Base-by-base conservation (phyloP, 2,888 invertebrate genomes). In the Lycaena phlaeas region DNA sequence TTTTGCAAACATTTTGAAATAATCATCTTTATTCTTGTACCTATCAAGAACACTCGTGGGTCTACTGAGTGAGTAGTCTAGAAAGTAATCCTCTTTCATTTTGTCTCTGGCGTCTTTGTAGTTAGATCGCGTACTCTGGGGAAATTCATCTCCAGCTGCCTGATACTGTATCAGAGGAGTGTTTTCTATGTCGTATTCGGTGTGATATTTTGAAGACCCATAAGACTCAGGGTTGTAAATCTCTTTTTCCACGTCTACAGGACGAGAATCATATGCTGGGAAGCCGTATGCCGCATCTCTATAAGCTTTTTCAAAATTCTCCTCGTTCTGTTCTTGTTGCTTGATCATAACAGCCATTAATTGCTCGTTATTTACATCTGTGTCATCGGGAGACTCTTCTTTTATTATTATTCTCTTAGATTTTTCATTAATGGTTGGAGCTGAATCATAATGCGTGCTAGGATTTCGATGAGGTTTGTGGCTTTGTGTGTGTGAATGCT, bases 271-370 rank as follows among this genome's bases (percentile, higher is more conserved):
- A 38, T 67, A 82, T 0, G 73, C 75, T 10, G 77, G 77, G 43
- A 85, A 85, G 4, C 82, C 84, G 39, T 63, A 61, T 1, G 85
- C 81, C 10, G 85, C 68, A 39, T 79, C 61, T 54, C 78, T 70
- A 40, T 85, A 85, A 2, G 72, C 74, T 36, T 73, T 74, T 49
- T 85, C 82, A 49, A 85, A 85, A 45, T 79, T 72, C 53, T 85
- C 70, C 52, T 85, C 85, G 29, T 62, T 74, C 38, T 81, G 75
- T 49, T 73, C 71, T 44, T 77, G 73, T n/a, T 66, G 61, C 14
- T 66, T 63, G 1, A 68, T 54, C 45, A 67, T 64, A 54, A 71
- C 64, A 17, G 64, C 67, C 37, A 61, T 59, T 41, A 68, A 56
- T 48, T 76, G 64, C 50, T 75, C 74, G 39, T 59, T 57, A 11